Evolutionary conservation across 2,797 vertebrate species (phyloP), one percentile per base, ranked within the genome.

Genomic region (Centroberyx gerrardi): DNA sequence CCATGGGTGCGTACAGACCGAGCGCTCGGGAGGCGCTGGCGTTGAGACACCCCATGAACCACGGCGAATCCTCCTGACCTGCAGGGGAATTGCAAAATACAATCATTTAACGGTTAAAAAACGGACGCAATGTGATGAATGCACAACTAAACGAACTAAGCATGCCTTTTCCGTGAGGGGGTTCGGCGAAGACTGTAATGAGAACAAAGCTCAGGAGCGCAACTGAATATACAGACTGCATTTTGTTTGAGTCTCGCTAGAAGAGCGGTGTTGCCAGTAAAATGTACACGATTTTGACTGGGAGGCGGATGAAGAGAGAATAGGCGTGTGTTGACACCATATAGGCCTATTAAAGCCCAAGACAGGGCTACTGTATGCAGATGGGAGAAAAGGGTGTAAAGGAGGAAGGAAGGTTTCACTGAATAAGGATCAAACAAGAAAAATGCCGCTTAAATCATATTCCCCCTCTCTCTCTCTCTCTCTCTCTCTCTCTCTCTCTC

Each of bases 301-400:
- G 48, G 49, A 27, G 6, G 13, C 2, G 52, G 5, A 18, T 18
- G 13, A 52, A 53, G 27, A 12, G 9, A 22, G 40, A 31, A 13
- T 33, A 38, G 31, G 31, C 31, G 17, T 18, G 56, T 59, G 0
- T 0, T 7, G 40, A 81, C 40, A 52, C 29, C 29, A 22, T 3
- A 8, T 9, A 36, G 6, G 40, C 10, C 3, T 15, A 46, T 15
- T 15, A 4, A 15, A 14, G 13, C 12, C 14, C 31, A 29, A 53
- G 51, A 78, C 6, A 58, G 60, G n/a, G 31, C 15, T n/a, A 81
- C 76, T 92, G 88, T 92, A 72, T 92, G 93, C 62, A 90, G 90
- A 90, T 63, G 17, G 55, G 18, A 15, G 15, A 6, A 1, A 28
- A 31, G 4, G 31, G 52, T 29, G 65, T 15, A 51, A 68, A 3